Conservation (phyloP, 2,113 vertebrate genomes). For the Tragelaphus strepsiceros region DNA sequence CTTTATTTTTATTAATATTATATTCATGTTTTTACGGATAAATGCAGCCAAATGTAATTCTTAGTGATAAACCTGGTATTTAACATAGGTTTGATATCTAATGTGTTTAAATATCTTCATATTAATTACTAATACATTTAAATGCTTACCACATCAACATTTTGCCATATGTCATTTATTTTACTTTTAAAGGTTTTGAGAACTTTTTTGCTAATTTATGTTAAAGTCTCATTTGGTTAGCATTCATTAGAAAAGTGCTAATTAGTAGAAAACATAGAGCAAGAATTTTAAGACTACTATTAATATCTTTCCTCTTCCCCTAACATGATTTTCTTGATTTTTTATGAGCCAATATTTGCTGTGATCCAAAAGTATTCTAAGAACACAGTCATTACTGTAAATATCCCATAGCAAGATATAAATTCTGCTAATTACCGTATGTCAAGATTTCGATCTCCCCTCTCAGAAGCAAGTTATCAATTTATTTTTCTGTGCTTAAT, state of each 20-base stretch:
- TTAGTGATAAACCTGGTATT: background rate
- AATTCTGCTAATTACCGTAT: slow-evolving; percentile 44
- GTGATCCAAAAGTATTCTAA: slow-evolving; percentile 51
- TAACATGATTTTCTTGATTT: slow-evolving; percentile 38
- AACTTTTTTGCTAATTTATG: background rate
- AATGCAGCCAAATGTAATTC: background rate
- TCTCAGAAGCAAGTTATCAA: background rate
- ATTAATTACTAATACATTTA: slow-evolving; percentile 5
- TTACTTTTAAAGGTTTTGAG: background rate
- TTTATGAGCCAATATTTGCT: slow-evolving; percentile 54
- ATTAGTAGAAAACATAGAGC: slow-evolving; percentile 22
- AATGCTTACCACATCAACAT: background rate
- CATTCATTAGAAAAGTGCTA: slow-evolving; percentile 55
- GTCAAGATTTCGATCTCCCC: slow-evolving; percentile 1
- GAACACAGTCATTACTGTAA: slow-evolving; percentile 54
- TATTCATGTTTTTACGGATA: background rate
- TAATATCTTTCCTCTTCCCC: slow-evolving; percentile 53
- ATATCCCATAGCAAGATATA: slow-evolving; percentile 43
- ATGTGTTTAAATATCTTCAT: background rate
- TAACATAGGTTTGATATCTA: background rate
- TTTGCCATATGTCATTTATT: slow-evolving; percentile 51
- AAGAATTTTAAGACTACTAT: slow-evolving; percentile 45
- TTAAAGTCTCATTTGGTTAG: slow-evolving; percentile 37
- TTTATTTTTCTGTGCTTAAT: background rate
- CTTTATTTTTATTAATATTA: background rate